Evolutionary conservation across 2,113 vertebrate genomes (phyloP), one percentile per base, ranked within the genome.

Genomic region (Amia ocellicauda): DNA sequence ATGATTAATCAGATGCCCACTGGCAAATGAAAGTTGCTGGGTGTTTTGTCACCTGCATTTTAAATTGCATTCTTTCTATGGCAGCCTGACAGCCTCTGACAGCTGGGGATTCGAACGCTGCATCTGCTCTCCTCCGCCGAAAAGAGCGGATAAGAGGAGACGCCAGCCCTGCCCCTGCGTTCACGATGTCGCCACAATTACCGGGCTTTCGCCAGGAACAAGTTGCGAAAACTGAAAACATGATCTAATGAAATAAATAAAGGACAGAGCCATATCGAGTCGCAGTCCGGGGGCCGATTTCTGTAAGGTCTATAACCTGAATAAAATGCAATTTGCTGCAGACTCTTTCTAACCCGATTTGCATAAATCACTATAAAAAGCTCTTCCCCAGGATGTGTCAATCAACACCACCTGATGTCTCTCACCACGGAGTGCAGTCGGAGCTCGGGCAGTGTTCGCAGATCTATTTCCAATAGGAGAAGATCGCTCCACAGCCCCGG

Each of bases 31-130:
- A 91, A 85, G 81, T 88, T 88, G 89, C 81, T 85, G 86, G 85
- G 81, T 86, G 88, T 87, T 87, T 83, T 92, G 91, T 92, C 92
- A 92, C 90, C 91, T 90, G 92, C 92, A 95, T 95, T 93, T 93
- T 94, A 93, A 96, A 89, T 85, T 69, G 84, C 85, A 84, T 85
- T 89, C 84, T 86, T 72, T 82, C 77, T 75, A 76, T 87, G 81
- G 84, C 74, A 86, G 69, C 70, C 76, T 86, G 88, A 86, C 84
- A 85, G 75, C 67, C 70, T 86, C 51, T 88, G 91, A 93, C 92
- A 93, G 89, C 83, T 80, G 81, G 82, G 78, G 78, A 75, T 82
- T 83, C 85, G 78, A 78, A 51, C 3, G 68, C 69, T 69, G 73
- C 77, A 80, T 74, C 72, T 74, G 76, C 73, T 77, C 65, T 60